Conservation (phyloP, 1,140 invertebrate species). For the Tenebrio molitor region DNA sequence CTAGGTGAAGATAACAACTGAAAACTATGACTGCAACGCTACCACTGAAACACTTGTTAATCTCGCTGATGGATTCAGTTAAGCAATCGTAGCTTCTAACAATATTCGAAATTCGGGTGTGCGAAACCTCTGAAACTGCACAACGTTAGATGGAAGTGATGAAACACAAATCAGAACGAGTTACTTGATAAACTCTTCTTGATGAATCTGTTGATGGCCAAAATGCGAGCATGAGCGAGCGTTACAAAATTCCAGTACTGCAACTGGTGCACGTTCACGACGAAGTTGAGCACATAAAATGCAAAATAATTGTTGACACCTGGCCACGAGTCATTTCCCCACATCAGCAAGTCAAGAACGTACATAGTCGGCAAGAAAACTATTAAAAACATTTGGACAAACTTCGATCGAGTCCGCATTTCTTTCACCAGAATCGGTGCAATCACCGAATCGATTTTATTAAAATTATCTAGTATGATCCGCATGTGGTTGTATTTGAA, state of each 20-base stretch:
- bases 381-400: not conserved
- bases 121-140: too few species aligned
- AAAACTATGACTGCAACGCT: conserved; percentile 1
- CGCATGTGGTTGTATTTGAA: conserved; percentile 45
- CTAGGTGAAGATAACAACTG: conserved; percentile 9
- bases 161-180: too few species aligned
- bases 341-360: conserved; percentile 13
- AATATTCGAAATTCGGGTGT: not conserved
- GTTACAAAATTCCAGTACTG: conserved; percentile 1
- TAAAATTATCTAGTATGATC: conserved; percentile 45
- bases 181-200: not conserved
- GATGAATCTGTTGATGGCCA: not conserved
- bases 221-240: not conserved
- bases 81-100: not conserved
- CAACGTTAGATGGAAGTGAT: too few species aligned
- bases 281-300: not conserved
- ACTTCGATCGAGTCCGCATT: not conserved
- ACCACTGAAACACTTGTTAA: not conserved
- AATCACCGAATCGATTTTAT: conserved; percentile 10
- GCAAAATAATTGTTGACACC: conserved; percentile 23
- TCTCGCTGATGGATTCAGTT: not conserved
- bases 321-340: conserved; percentile 7
- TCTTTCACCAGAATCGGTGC: not conserved
- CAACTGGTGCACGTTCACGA: not conserved
- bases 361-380: not conserved